Evolutionary conservation across 2,888 invertebrate genomes (phyloP), one percentile per base, ranked within the genome.

Genomic region (Coenonympha arcania): DNA sequence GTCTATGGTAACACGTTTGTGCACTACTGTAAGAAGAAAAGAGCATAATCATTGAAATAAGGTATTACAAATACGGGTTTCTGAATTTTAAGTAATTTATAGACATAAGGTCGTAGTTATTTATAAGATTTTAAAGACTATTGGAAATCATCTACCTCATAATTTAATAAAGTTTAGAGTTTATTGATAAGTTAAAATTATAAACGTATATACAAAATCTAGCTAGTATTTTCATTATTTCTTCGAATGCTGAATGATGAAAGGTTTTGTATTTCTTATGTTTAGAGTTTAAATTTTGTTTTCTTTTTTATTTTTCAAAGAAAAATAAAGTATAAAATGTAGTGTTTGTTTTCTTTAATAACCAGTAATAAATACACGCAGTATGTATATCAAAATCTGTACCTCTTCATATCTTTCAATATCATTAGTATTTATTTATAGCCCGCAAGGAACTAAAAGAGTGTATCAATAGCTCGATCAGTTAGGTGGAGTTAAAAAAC

Each of bases 111-210:
- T 62, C 68, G 62, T 75, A 75, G 62, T 69, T 78, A 74, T 69
- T 70, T 70, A 64, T 81, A 79, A 77, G 76, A 66, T 71, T 76
- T 68, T 71, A 75, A 78, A 80, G 83, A 85, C 84, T 85, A 78
- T 77, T 77, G 76, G 82, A 68, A 86, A 85, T 76, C 83, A 82
- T 81, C 85, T 86, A 86, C 85, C 85, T 86, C 85, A 83, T 83
- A 82, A 76, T 78, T 80, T 83, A 79, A 81, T 73, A 70, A 75
- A 76, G 73, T 79, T 58, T 74, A 75, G 71, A 82, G 74, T 85
- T 73, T 82, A 83, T 79, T 69, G 55, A 64, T 81, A 84, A 80
- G 77, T 80, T 80, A 77, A 78, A 62, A 65, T 75, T 76, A 53
- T 62, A 59, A 76, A 76, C 75, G 73, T 77, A 76, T 77, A 76